phyloP scores from a whole-genome alignment of 2,888 invertebrate species.

The Pimpla rufipes region DNA sequence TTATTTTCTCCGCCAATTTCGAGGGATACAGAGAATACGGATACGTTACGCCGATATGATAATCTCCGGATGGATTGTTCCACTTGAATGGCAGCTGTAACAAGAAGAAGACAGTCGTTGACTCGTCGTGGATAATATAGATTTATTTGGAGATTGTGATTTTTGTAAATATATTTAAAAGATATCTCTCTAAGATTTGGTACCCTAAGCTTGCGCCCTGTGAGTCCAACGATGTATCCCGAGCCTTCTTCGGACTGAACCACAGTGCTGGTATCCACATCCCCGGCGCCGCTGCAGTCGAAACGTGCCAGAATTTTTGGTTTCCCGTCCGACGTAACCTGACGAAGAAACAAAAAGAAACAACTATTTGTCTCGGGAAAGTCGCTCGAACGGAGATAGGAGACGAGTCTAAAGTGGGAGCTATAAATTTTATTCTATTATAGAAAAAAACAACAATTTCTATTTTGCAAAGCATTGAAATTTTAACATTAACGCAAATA shows the following conservation, averaged over 20 bases:
- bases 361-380: too few species aligned
- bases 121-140: too few species aligned
- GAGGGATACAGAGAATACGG: slow-evolving; percentile 95
- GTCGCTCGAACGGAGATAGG: too few species aligned
- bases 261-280: slow-evolving; percentile 95
- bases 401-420: too few species aligned
- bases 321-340: slow-evolving; percentile 95
- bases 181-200: slow-evolving; percentile 33
- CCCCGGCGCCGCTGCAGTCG: slow-evolving; percentile 98
- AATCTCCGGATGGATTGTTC: slow-evolving; percentile 94
- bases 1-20: slow-evolving; percentile 92
- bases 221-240: slow-evolving; percentile 92
- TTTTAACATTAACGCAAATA: neutral
- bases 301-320: slow-evolving; percentile 97
- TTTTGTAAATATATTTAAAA: too few species aligned
- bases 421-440: too few species aligned
- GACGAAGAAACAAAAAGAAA: slow-evolving; percentile 60
- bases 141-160: too few species aligned
- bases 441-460: neutral
- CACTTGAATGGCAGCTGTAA: slow-evolving; percentile 92
- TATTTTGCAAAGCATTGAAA: neutral
- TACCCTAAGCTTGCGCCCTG: slow-evolving; percentile 96
- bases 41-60: slow-evolving; percentile 94
- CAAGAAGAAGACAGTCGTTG: slow-evolving; percentile 38
- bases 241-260: slow-evolving; percentile 88